Evolutionary conservation across 2,113 vertebrate species (phyloP), one percentile per base, ranked within the genome.

Genomic region (Alexandromys fortis): DNA sequence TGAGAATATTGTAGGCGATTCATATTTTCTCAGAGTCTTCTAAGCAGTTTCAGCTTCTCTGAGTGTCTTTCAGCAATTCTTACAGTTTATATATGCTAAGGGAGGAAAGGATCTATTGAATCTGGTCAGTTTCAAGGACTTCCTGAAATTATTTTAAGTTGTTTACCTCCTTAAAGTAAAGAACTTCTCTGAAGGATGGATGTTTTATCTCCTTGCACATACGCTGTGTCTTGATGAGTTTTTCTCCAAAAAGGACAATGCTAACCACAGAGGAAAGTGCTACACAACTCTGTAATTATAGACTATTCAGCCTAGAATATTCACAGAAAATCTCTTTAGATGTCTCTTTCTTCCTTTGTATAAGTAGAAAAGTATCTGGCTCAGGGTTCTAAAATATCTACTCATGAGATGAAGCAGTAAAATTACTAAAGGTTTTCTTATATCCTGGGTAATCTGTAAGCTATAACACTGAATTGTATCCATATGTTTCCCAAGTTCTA

Each of bases 311-410:
- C 17, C 28, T 78, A 5, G 42, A 17, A 90, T 86, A 81, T 89
- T 42, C 82, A 87, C 10, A 75, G 89, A 65, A 91, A 93, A 22
- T 88, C 88, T 94, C 38, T 91, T 73, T 52, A 63, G 24, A 33
- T 83, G n/a, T n/a, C 52, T 89, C 10, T 82, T 45, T 95, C 6
- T 1, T 92, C 68, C 68, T 86, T 78, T 87, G 19, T 72, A 63
- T 28, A 78, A 30, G 38, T 83, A 73, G 1, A 91, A 88, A n/a
- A 96, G 30, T 14, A 85, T 81, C 9, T 55, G 68, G 8, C 26
- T 77, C 33, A n/a, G 58, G 45, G 21, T 58, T 87, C 61, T 83
- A 35, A 42, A 89, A 95, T 45, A 77, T 6, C 49, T 89, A 63
- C 55, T 58, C 24, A 78, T 83, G 81, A 89, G 10, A 82, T 45